phyloP scores from a whole-genome alignment of 2,888 invertebrate species.

The Volucella bombylans region DNA sequence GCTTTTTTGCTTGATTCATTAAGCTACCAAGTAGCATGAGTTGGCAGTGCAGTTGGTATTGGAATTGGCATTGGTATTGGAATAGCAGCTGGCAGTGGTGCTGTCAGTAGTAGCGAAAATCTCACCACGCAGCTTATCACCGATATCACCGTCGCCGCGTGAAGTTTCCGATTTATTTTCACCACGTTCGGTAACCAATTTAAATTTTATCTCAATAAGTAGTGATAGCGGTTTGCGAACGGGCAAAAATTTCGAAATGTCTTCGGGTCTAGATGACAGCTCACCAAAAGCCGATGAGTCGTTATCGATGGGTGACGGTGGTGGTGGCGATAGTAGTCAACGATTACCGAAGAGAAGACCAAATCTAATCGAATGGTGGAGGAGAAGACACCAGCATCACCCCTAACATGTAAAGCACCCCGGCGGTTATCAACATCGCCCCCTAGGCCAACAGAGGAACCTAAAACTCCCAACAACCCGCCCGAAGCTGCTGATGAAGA shows the following conservation, averaged over 20 bases:
- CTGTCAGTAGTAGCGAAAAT: conserved; percentile 62
- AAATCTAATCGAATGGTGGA: conserved; percentile 77
- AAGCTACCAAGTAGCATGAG: conserved; percentile 53
- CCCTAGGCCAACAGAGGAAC: conserved; percentile 74
- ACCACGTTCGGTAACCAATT: conserved; percentile 73
- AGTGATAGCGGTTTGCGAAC: conserved; percentile 76
- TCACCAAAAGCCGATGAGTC: conserved; percentile 77
- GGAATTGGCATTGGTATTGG: neutral
- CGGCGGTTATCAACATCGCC: conserved; percentile 77
- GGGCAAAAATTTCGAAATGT: conserved; percentile 74
- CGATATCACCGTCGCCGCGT: conserved; percentile 74
- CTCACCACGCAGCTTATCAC: conserved; percentile 77
- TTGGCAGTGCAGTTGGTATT: neutral
- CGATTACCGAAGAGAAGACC: conserved; percentile 84
- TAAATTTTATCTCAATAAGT: conserved; percentile 75
- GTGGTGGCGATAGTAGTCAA: conserved; percentile 32
- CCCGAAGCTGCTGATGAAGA: conserved; percentile 77
- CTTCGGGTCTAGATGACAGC: conserved; percentile 75
- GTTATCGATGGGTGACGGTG: conserved; percentile 74
- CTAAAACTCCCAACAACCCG: conserved; percentile 76
- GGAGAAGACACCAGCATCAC: conserved; percentile 70
- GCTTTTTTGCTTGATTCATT: conserved; percentile 79
- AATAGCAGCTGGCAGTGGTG: no score
- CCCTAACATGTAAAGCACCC: conserved; percentile 76
- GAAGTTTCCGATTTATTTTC: conserved; percentile 74